Evolutionary conservation across 2,797 vertebrate species (phyloP), one percentile per base, ranked within the genome.

Genomic region (Cryptoprocta ferox): DNA sequence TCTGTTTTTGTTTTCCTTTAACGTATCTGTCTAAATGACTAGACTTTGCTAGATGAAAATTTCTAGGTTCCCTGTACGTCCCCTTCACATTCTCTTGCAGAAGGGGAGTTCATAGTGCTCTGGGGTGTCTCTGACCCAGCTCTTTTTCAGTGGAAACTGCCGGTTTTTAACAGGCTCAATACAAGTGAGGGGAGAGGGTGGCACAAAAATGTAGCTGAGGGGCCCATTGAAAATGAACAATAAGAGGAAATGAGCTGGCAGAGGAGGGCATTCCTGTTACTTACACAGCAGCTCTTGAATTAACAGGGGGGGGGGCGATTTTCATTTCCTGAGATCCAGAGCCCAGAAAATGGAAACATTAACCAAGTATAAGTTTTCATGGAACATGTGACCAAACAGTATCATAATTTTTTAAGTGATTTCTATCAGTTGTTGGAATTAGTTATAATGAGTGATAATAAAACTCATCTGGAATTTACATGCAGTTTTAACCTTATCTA

Each of bases 281-380:
- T 95, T 61, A 59, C 24, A 59, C 0, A 56, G n/a, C 32, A 87
- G 37, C 87, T 48, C 24, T 81, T 13, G 61, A 81, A 70, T 95
- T 65, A 42, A 19, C 70, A 68, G 14, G 16, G 11, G 30, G 14
- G 21, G 11, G 39, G 4, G 2, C 0, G 3, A 68, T 89, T 85
- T 91, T 91, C 61, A 91, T 84, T 94, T 95, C 30, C 68, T 92
- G 59, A 81, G 86, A 93, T 39, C 15, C n/a, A 68, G 35, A 89
- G 30, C 5, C 65, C 14, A 97, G 21, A 56, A 91, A 80, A 85
- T 42, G 8, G 19, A 91, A 97, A 45, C 39, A 84, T 78, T 91
- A 91, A 39, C 14, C 71, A 73, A 39, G 30, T 24, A 0, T 56
- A 70, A 78, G 1, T 82, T 82, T 95, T 85, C 5, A 76, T 0